Percentiles rank a stretch among this genome's conserved stretches.
Evolutionary conservation across 2,797 vertebrate genomes (phyloP).

Genomic region (Menidia menidia): DNA sequence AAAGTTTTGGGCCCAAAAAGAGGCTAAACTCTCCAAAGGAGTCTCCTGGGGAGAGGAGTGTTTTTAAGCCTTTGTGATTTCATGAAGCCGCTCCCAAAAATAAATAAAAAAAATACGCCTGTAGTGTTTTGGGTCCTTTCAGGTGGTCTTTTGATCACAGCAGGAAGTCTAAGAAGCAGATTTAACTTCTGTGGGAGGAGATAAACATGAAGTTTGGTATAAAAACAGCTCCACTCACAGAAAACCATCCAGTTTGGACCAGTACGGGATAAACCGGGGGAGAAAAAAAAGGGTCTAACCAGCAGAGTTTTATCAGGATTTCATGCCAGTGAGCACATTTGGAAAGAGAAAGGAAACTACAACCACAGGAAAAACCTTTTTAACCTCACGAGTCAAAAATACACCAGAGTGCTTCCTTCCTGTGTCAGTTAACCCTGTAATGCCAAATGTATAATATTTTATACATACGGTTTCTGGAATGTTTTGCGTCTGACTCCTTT

Average conservation of each 20-base stretch:
- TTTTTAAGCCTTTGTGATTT: neutral
- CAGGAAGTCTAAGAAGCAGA: neutral
- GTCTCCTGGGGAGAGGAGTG: neutral
- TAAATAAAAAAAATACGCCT: neutral
- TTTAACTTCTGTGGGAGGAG: neutral
- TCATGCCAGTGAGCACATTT: neutral
- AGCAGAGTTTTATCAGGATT: no score
- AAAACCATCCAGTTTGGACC: no score
- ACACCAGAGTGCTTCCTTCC: neutral
- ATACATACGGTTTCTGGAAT: no score
- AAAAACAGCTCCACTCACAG: no score
- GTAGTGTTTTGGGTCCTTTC: neutral
- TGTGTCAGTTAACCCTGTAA: neutral
- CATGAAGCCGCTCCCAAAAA: neutral
- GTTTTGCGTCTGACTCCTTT: no score
- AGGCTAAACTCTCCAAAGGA: no score
- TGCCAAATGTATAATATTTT: no score
- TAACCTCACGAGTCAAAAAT: conserved; percentile 17
- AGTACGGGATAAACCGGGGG: neutral
- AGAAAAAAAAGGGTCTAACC: neutral
- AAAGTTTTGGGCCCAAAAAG: no score
- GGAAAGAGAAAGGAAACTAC: conserved; percentile 4
- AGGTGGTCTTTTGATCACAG: neutral
- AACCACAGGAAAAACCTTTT: conserved; percentile 8
- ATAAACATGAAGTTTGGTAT: no score